Percentiles rank a stretch among this genome's conserved stretches.
These are phyloP conservation scores for Dicranocentrus wangi DNA, from an alignment of 2,888 invertebrate genomes.

Conservation along the genomic window DNA sequence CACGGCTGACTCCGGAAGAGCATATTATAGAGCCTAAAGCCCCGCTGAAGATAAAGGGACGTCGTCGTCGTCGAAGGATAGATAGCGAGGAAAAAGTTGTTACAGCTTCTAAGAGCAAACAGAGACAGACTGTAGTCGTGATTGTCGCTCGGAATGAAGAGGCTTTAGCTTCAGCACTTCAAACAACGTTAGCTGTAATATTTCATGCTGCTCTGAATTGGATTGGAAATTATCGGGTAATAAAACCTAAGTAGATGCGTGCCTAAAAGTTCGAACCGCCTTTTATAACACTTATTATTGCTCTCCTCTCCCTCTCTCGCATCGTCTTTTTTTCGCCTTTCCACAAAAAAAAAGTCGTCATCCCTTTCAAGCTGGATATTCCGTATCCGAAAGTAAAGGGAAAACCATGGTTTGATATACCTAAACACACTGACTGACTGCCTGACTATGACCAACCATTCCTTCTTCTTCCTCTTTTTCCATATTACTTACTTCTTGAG, in stretches of 20 bases:
- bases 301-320: conserved; percentile 3
- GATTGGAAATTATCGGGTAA: conserved; percentile 72
- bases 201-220: conserved; percentile 60
- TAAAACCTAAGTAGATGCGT: conserved; percentile 71
- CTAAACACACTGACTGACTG: neutral
- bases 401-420: neutral
- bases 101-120: conserved; percentile 24
- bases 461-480: neutral
- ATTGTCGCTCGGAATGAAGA: conserved; percentile 24
- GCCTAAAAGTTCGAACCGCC: conserved; percentile 61
- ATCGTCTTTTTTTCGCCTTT: conserved; percentile 23
- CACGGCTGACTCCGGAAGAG: conserved; percentile 3
- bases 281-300: conserved; percentile 58
- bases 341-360: neutral
- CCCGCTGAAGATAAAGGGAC: conserved; percentile 45
- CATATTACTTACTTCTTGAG: neutral
- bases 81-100: conserved; percentile 37
- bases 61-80: conserved; percentile 13
- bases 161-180: conserved; percentile 28
- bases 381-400: neutral
- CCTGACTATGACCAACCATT: neutral
- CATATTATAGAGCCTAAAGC: conserved; percentile 59
- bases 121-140: conserved; percentile 58
- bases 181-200: conserved; percentile 21
- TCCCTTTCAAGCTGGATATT: conserved; percentile 8